Conservation (phyloP, 2,888 invertebrate genomes). For the Seira sanloemensis region DNA sequence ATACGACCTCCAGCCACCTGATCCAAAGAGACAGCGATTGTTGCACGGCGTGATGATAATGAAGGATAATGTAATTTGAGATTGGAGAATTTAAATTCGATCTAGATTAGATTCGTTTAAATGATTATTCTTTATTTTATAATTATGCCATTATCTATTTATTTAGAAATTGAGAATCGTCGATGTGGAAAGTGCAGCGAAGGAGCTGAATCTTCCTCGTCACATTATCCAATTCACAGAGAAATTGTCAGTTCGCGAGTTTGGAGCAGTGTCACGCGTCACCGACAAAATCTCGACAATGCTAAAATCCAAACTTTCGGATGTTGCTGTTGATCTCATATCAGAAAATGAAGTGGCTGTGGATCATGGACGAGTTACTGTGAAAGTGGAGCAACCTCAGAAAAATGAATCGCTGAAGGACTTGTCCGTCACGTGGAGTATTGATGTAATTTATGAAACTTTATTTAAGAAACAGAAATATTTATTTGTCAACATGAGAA, state of each 20-base stretch:
- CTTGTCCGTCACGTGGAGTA: conserved; percentile 95
- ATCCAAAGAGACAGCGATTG: conserved; percentile 90
- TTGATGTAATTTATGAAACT: conserved; percentile 78
- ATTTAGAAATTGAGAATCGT: conserved; percentile 84
- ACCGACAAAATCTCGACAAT: conserved; percentile 66
- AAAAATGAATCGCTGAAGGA: conserved; percentile 84
- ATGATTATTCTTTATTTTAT: conserved; percentile 3
- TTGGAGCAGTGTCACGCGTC: conserved; percentile 67
- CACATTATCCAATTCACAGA: conserved; percentile 85
- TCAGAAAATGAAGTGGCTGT: conserved; percentile 92
- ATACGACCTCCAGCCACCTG: conserved; percentile 88
- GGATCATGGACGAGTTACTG: conserved; percentile 77
- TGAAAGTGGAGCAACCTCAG: conserved; percentile 74
- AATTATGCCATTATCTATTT: background rate
- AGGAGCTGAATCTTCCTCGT: conserved; percentile 88
- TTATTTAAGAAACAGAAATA: background rate
- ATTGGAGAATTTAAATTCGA: no score
- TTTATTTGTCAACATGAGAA: background rate
- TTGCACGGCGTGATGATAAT: conserved; percentile 94
- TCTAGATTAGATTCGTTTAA: background rate
- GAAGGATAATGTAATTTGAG: conserved; percentile 82
- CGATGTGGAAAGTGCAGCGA: conserved; percentile 90
- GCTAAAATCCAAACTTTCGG: conserved; percentile 76
- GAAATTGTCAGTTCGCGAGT: conserved; percentile 65
- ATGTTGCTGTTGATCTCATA: conserved; percentile 92